phyloP scores from a whole-genome alignment of 2,888 invertebrate species.

The Cataglyphis altisquamis region DNA sequence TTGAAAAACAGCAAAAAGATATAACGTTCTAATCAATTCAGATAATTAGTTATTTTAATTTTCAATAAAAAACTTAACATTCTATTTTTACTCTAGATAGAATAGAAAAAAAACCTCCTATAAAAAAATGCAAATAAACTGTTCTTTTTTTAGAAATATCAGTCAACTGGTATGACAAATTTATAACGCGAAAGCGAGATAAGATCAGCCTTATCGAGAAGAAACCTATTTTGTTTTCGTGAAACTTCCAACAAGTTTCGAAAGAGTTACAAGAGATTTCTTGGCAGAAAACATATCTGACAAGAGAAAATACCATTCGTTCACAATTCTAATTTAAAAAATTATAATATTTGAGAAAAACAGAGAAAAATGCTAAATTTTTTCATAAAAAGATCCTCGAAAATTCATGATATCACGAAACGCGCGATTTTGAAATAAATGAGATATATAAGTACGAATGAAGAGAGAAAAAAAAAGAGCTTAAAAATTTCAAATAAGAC shows the following conservation, averaged over 20 bases:
- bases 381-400: not conserved
- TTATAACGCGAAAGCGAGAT: not conserved
- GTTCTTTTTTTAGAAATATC: not conserved
- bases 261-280: not conserved
- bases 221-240: conserved; percentile 1
- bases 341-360: not conserved
- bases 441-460: not conserved
- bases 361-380: not conserved
- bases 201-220: not conserved
- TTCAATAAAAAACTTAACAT: not conserved
- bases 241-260: not conserved
- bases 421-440: not conserved
- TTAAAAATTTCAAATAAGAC: not conserved
- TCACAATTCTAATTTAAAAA: not conserved
- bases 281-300: not conserved
- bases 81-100: not conserved
- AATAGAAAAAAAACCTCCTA: not conserved
- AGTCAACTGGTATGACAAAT: not conserved
- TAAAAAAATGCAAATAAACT: not conserved
- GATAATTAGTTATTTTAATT: not conserved
- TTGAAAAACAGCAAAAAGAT: not conserved
- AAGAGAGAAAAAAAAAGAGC: not conserved
- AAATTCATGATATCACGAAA: not conserved
- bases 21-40: not conserved
- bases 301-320: not conserved